A percentile compares a stretch with the other conserved stretches of the same genome.
These are phyloP conservation scores for Unio pictorum DNA, from an alignment of 2,888 invertebrate genomes.

Conservation along the genomic window DNA sequence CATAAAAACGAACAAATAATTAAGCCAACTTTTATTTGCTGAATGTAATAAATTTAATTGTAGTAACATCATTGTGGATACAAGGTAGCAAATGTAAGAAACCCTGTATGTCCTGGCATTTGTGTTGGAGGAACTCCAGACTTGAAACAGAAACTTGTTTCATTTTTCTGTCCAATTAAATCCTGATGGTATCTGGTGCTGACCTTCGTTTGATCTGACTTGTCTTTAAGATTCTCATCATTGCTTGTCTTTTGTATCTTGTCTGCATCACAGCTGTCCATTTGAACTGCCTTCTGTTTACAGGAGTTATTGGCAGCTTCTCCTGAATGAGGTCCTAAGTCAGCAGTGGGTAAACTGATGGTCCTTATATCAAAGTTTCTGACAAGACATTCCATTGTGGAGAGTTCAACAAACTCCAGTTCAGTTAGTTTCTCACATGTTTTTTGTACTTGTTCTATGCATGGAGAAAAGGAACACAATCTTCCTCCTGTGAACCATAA, in stretches of 20 bases:
- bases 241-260: slow-evolving; percentile 1
- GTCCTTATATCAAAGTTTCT: slow-evolving; percentile 61
- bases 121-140: slow-evolving; percentile 81
- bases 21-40: not conserved
- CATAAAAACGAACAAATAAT: too few relatives aligned
- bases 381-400: slow-evolving; percentile 84
- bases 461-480: slow-evolving; percentile 98
- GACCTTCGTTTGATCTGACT: slow-evolving; percentile 6
- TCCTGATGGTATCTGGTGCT: slow-evolving; percentile 48
- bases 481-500: slow-evolving; percentile 82
- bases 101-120: slow-evolving; percentile 96
- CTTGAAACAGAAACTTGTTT: slow-evolving; percentile 51
- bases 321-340: slow-evolving; percentile 72
- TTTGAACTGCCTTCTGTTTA: not conserved
- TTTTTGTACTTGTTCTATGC: slow-evolving; percentile 98
- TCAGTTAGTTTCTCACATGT: slow-evolving; percentile 83
- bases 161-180: slow-evolving; percentile 44
- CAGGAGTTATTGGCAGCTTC: not conserved
- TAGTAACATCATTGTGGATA: slow-evolving; percentile 71
- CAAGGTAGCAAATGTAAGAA: slow-evolving; percentile 92
- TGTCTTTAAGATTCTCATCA: slow-evolving; percentile 6
- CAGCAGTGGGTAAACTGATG: slow-evolving; percentile 53
- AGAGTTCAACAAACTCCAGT: slow-evolving; percentile 86
- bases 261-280: not conserved
- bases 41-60: not conserved